Evolutionary conservation across 2,888 invertebrate species (phyloP), one percentile per base, ranked within the genome.

Genomic region (Euplagia quadripunctaria): DNA sequence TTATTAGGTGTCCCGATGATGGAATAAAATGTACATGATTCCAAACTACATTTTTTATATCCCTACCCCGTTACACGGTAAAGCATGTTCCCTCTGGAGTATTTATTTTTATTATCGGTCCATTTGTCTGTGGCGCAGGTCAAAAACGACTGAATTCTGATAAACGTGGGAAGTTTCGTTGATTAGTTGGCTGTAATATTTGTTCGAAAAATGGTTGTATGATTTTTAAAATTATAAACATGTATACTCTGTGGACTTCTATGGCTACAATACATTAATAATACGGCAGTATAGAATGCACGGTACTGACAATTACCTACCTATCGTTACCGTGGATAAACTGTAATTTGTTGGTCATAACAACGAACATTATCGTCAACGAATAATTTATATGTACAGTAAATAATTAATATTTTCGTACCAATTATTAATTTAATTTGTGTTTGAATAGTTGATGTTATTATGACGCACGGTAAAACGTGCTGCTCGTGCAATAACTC

Each of bases 381-480:
- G 64, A 43, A 70, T 42, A 70, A 16, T 42, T 42, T 46, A 46
- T 0, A 46, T 46, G 9, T 46, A 46, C 9, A 46, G 43, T 3
- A 46, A 43, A 70, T n/a, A 70, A 31, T 17, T 64, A 42, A 42
- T 17, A 64, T 52, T n/a, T 65, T 16, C 20, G 61, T 55, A 17
- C 43, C 43, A 46, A 46, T 9, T 6, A 46, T 46, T 63, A 49
- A 63, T 69, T 46, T 8, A 46, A 17, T 16, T 63, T 66, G 41
- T 61, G 16, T 64, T 66, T 9, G 16, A 12, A 46, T 64, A 52
- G 31, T 58, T 46, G 41, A 16, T 66, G 31, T 11, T n/a, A 41
- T 31, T 49, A 49, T 49, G 16, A 58, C 41, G 55, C 61, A 67
- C 49, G 66, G 46, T 31, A 64, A 58, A 58, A 66, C 66, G 71